Conservation (phyloP, 2,888 invertebrate species). For the Dorcus parallelipipedus region DNA sequence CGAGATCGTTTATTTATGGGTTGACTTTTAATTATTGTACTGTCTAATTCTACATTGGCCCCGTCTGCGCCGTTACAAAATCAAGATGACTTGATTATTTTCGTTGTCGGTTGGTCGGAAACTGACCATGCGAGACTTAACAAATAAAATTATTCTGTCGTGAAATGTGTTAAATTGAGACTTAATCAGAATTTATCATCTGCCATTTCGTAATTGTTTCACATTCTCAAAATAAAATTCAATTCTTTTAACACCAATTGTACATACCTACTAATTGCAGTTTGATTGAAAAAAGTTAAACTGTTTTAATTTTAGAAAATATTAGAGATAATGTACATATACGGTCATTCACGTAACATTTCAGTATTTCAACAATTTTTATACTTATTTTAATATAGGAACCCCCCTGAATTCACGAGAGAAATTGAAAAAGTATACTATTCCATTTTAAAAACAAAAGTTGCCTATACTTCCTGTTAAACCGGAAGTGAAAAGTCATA, state of each 20-base stretch:
- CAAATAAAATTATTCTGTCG: slow-evolving; percentile 18
- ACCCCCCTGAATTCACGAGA: no score
- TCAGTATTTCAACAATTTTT: no score
- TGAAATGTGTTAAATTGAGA: slow-evolving; percentile 15
- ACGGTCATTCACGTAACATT: no score
- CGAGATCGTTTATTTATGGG: slow-evolving; percentile 1
- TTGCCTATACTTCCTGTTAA: no score
- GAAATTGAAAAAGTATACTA: no score
- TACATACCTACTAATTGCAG: no score
- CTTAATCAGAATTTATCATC: slow-evolving; percentile 12
- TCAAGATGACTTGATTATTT: slow-evolving; percentile 22
- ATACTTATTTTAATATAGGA: no score
- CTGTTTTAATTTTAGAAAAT: no score
- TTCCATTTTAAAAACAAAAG: no score
- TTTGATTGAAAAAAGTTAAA: no score
- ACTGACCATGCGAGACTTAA: slow-evolving; percentile 12
- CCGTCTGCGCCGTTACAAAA: neutral
- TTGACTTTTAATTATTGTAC: slow-evolving; percentile 2
- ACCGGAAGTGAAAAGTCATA: no score
- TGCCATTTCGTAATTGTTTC: slow-evolving; percentile 3
- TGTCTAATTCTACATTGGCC: neutral
- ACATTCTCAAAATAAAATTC: neutral
- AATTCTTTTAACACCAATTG: neutral
- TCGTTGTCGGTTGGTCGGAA: slow-evolving; percentile 20
- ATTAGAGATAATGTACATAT: no score